These are phyloP conservation scores for Euspilapteryx auroguttella DNA, from an alignment of 2,888 invertebrate genomes.

Conservation along the genomic window DNA sequence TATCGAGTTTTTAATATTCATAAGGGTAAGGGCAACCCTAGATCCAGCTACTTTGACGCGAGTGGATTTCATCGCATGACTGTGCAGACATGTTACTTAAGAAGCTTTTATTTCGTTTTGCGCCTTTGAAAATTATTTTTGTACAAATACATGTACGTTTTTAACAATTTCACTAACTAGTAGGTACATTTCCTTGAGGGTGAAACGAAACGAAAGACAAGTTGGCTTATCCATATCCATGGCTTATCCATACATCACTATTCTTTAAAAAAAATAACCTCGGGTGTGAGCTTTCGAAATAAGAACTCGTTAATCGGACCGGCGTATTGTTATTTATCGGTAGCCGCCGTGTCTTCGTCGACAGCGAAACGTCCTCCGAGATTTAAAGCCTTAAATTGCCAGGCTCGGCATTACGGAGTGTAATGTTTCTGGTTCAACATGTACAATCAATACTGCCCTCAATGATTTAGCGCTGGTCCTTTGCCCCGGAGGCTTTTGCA, in stretches of 20 bases:
- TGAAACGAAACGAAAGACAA: too few relatives aligned
- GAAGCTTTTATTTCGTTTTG: too few relatives aligned
- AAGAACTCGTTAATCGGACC: background rate
- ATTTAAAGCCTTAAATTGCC: slow-evolving; percentile 57
- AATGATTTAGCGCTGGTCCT: background rate
- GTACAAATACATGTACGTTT: too few relatives aligned
- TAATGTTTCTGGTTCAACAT: slow-evolving; percentile 26
- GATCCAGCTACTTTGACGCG: background rate
- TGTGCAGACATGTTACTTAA: background rate
- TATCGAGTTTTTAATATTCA: too few relatives aligned
- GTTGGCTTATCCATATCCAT: too few relatives aligned
- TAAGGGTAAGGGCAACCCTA: too few relatives aligned
- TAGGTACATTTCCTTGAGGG: too few relatives aligned
- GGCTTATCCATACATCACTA: too few relatives aligned
- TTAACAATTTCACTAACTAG: too few relatives aligned
- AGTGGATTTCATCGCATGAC: background rate
- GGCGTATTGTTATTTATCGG: slow-evolving; percentile 41
- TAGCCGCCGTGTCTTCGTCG: slow-evolving; percentile 25
- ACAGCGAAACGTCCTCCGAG: slow-evolving; percentile 22
- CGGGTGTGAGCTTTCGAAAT: background rate
- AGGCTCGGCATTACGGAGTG: slow-evolving; percentile 23
- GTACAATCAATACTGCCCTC: slow-evolving; percentile 20
- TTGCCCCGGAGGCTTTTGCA: too few relatives aligned
- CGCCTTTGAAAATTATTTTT: too few relatives aligned
- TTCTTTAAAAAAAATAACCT: too few relatives aligned